phyloP scores from a whole-genome alignment of 2,888 invertebrate genomes.

The Mongoloraphidia duomilia region DNA sequence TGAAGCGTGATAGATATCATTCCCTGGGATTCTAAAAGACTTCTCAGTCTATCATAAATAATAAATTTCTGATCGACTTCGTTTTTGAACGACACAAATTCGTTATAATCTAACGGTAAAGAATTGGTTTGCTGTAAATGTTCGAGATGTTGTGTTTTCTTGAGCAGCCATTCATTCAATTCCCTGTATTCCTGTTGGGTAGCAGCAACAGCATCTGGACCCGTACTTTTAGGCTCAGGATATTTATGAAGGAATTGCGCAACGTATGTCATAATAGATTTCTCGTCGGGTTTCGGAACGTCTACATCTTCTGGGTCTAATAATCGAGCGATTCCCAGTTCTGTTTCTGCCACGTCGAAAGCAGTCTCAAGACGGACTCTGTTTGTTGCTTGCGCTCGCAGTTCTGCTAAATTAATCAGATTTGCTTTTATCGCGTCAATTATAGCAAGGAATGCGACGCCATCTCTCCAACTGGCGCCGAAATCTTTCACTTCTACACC shows the following conservation, averaged over 20 bases:
- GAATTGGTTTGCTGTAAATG: constrained; percentile 61
- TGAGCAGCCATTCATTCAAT: constrained; percentile 67
- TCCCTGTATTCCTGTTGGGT: constrained; percentile 70
- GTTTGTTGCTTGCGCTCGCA: constrained; percentile 58
- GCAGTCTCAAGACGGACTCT: constrained; percentile 77
- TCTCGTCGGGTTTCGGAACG: constrained; percentile 90
- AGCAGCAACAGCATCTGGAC: constrained; percentile 57
- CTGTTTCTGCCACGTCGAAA: constrained; percentile 81
- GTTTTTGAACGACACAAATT: constrained; percentile 61
- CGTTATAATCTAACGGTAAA: constrained; percentile 64
- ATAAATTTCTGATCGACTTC: constrained; percentile 61
- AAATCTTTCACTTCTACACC: constrained; percentile 87
- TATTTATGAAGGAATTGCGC: constrained; percentile 95
- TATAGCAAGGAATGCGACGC: constrained; percentile 86
- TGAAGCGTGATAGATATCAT: constrained; percentile 68
- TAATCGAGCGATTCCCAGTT: constrained; percentile 80
- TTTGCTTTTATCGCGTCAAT: constrained; percentile 91
- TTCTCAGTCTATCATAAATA: constrained; percentile 62
- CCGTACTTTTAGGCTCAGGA: constrained; percentile 69
- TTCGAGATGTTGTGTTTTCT: constrained; percentile 62
- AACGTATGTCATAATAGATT: constrained; percentile 96
- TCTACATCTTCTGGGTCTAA: constrained; percentile 94
- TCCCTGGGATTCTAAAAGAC: constrained; percentile 65
- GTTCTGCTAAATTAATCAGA: constrained; percentile 72
- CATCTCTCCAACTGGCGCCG: constrained; percentile 91